phyloP scores from a whole-genome alignment of 2,888 invertebrate species.

The Oithona nana region DNA sequence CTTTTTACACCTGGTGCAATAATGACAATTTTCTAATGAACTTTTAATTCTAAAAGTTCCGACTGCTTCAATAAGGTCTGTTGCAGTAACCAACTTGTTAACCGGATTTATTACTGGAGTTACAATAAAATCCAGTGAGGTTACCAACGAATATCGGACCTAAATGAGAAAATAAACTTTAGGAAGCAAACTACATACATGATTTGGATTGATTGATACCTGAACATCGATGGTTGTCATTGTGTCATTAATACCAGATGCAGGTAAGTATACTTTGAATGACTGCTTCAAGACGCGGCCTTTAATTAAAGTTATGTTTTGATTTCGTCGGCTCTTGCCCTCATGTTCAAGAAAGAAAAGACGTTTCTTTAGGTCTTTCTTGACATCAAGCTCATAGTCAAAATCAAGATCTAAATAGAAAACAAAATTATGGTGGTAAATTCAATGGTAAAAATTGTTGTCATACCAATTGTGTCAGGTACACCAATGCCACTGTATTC shows the following conservation, averaged over 20 bases:
- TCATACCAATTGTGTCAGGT: slow-evolving; percentile 43
- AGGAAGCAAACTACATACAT: too few species aligned
- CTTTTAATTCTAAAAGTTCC: too few species aligned
- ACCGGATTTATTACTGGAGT: slow-evolving; percentile 48
- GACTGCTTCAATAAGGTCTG: too few species aligned
- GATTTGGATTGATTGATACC: slow-evolving; percentile 30
- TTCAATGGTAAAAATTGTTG: too few species aligned
- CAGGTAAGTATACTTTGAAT: slow-evolving; percentile 37
- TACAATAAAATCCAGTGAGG: slow-evolving; percentile 27
- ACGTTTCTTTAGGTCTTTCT: slow-evolving; percentile 51
- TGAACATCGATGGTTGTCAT: slow-evolving; percentile 74
- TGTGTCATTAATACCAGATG: slow-evolving; percentile 55
- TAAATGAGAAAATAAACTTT: slow-evolving; percentile 21
- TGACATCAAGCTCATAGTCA: slow-evolving; percentile 54
- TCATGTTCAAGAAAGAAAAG: slow-evolving; percentile 53
- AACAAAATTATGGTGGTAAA: too few species aligned
- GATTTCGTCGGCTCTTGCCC: slow-evolving; percentile 41
- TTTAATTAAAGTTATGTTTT: slow-evolving; percentile 32
- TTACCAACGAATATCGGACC: background rate
- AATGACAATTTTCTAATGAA: too few species aligned
- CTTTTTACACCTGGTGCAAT: too few species aligned
- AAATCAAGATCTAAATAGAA: slow-evolving; percentile 47
- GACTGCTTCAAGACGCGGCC: slow-evolving; percentile 33
- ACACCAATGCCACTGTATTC: slow-evolving; percentile 58
- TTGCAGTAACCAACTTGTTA: slow-evolving; percentile 15